These are phyloP conservation scores for Perodicticus potto DNA, from an alignment of 2,797 vertebrate genomes.

Conservation along the genomic window DNA sequence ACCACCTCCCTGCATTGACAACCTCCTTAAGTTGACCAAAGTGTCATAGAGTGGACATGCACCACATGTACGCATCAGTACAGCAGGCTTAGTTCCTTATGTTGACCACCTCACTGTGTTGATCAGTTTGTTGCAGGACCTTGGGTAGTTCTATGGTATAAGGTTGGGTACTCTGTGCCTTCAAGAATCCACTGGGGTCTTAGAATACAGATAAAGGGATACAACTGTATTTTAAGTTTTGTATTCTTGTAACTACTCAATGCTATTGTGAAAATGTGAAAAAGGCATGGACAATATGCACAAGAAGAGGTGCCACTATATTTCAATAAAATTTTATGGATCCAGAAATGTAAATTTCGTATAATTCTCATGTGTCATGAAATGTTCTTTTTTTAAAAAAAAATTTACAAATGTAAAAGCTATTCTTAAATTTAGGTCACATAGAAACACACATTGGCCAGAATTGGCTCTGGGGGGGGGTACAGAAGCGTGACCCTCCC, in stretches of 20 bases:
- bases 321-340: neutral
- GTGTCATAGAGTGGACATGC: too few relatives aligned
- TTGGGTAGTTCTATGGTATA: too few relatives aligned
- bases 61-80: too few relatives aligned
- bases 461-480: neutral
- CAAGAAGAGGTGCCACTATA: neutral
- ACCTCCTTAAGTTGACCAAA: too few relatives aligned
- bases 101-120: too few relatives aligned
- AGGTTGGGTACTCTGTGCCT: neutral
- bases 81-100: too few relatives aligned
- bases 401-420: slow-evolving; percentile 1
- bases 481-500: neutral
- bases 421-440: neutral
- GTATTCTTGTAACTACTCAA: neutral
- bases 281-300: neutral
- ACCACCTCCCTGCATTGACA: too few relatives aligned
- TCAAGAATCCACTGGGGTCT: neutral
- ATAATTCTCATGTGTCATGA: slow-evolving; percentile 16
- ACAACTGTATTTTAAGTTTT: neutral
- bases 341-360: slow-evolving; percentile 32
- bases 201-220: neutral
- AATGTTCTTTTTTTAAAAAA: neutral
- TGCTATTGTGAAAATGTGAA: neutral
- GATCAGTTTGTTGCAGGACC: too few relatives aligned
- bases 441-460: neutral